These are phyloP conservation scores for Theodoxus fluviatilis DNA, from an alignment of 2,888 invertebrate genomes.

Conservation along the genomic window DNA sequence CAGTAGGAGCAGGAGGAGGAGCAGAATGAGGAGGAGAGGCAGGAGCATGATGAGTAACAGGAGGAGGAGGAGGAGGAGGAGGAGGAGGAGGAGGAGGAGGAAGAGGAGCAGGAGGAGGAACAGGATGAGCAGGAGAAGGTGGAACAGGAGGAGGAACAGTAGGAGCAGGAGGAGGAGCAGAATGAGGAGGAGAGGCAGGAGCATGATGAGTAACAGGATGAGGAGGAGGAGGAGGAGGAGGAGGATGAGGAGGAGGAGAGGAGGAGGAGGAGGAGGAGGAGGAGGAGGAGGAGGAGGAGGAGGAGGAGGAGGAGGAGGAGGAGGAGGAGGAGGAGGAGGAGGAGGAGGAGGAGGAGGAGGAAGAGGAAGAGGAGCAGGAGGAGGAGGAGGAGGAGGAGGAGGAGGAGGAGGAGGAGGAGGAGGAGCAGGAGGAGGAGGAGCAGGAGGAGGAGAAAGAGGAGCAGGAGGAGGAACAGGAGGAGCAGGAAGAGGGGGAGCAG, in stretches of 20 bases:
- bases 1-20: neutral
- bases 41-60: no score
- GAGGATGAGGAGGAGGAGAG: neutral
- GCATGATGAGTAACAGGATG: neutral
- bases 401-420: neutral
- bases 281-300: neutral
- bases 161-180: no score
- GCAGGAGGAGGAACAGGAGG: neutral
- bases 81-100: no score
- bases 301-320: conserved; percentile 1
- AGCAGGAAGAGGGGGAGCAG: neutral
- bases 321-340: neutral
- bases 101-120: neutral
- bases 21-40: no score
- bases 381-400: neutral
- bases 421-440: neutral
- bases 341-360: neutral
- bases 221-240: neutral
- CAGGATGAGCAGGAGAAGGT: no score
- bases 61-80: no score
- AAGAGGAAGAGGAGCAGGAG: neutral
- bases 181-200: neutral
- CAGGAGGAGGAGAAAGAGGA: neutral
- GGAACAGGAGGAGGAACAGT: no score
- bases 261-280: neutral